These are phyloP conservation scores for Hemistola chrysoprasaria DNA, from an alignment of 2,888 invertebrate genomes.

Conservation along the genomic window DNA sequence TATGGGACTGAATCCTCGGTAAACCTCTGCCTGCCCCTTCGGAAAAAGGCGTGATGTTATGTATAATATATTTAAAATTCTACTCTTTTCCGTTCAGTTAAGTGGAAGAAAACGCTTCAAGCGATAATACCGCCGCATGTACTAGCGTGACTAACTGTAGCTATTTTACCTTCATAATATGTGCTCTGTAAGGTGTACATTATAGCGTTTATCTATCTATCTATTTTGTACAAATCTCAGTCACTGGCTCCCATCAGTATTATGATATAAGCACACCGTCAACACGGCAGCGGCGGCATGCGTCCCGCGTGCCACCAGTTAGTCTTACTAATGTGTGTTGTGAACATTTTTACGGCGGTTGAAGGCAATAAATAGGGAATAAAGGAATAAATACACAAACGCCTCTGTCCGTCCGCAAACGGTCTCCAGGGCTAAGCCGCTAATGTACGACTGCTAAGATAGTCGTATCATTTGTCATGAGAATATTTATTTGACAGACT, in stretches of 20 bases:
- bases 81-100: too few relatives aligned
- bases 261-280: slow-evolving; percentile 28
- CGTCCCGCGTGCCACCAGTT: slow-evolving; percentile 61
- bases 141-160: too few relatives aligned
- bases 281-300: slow-evolving; percentile 50
- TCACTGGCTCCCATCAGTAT: background rate
- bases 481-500: too few relatives aligned
- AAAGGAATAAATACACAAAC: slow-evolving; percentile 23
- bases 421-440: slow-evolving; percentile 40
- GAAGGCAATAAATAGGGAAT: slow-evolving; percentile 57
- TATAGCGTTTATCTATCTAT: too few relatives aligned
- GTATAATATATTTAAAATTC: too few relatives aligned
- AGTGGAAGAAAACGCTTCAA: too few relatives aligned
- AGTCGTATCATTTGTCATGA: slow-evolving; percentile 11
- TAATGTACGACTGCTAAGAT: slow-evolving; percentile 47
- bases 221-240: background rate
- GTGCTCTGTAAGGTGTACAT: too few relatives aligned
- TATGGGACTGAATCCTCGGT: too few relatives aligned
- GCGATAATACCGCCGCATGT: too few relatives aligned
- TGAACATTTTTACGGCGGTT: slow-evolving; percentile 66
- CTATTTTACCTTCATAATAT: too few relatives aligned
- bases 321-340: slow-evolving; percentile 66
- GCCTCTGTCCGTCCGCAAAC: slow-evolving; percentile 25
- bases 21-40: too few relatives aligned
- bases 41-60: too few relatives aligned